Conservation (phyloP, 2,113 vertebrate species). For the Canis aureus region DNA sequence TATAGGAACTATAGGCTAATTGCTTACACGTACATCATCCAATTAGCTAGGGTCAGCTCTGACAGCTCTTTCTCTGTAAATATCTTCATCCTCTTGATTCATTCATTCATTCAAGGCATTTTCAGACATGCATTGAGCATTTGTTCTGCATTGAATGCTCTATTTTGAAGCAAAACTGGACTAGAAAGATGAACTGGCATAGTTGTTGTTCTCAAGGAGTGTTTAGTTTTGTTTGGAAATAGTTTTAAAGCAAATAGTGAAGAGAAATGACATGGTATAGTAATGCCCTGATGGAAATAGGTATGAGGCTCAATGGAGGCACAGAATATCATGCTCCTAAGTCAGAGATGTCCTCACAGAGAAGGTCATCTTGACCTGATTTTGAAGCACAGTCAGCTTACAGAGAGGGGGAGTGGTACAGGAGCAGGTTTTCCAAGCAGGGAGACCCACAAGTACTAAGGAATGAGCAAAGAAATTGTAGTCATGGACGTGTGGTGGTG, state of each 20-base stretch:
- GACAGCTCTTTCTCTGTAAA: neutral
- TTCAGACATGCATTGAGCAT: neutral
- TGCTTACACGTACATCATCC: conserved; percentile 33
- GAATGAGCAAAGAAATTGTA: neutral
- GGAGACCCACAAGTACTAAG: neutral
- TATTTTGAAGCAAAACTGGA: neutral
- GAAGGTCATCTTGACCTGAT: neutral
- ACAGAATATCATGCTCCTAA: neutral
- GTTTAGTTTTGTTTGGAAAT: neutral
- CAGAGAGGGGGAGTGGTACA: neutral
- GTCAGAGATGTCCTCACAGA: neutral
- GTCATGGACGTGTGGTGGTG: neutral
- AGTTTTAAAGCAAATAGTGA: neutral
- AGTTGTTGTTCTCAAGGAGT: neutral
- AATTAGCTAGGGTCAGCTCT: conserved; percentile 38
- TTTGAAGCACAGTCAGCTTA: neutral
- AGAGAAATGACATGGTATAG: neutral
- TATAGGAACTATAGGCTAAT: conserved; percentile 35
- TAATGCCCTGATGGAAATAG: neutral
- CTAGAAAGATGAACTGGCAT: neutral
- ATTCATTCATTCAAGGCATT: conserved; percentile 21
- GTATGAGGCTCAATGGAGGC: neutral
- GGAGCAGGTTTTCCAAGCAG: neutral
- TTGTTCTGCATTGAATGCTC: neutral
- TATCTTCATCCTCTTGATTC: neutral